A percentile compares a stretch with the other conserved stretches of the same genome.
phyloP scores from a whole-genome alignment of 2,888 invertebrate species.

The Scaeva pyrastri region DNA sequence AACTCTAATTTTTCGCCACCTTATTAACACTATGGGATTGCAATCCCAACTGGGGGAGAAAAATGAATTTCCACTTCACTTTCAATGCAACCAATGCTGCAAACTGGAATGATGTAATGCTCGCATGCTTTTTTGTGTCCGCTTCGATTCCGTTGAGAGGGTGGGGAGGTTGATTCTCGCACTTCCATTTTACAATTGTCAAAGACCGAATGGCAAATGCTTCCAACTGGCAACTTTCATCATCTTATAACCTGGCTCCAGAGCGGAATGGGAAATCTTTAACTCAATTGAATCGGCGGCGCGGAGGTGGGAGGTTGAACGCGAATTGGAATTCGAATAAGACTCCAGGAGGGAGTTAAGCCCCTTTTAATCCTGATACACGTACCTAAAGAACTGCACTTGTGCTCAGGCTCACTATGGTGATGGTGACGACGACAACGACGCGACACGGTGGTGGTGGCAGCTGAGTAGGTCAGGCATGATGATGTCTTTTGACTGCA shows the following conservation, averaged over 20 bases:
- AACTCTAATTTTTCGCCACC: too few relatives aligned
- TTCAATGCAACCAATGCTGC: conserved; percentile 37
- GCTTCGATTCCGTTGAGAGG: not conserved
- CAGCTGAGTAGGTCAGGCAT: conserved; percentile 46
- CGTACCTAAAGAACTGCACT: too few relatives aligned
- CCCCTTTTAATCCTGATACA: conserved; percentile 28
- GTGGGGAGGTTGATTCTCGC: conserved; percentile 20
- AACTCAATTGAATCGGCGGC: conserved; percentile 56
- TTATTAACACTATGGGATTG: not conserved
- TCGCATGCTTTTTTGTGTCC: conserved; percentile 27
- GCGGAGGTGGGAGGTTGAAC: not conserved
- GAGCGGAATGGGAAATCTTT: conserved; percentile 47
- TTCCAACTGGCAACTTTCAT: not conserved
- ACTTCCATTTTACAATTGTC: conserved; percentile 1
- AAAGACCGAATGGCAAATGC: conserved; percentile 13
- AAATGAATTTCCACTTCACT: conserved; percentile 60
- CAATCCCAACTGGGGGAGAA: not conserved
- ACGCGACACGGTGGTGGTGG: conserved; percentile 11
- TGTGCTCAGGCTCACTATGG: not conserved
- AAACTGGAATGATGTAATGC: conserved; percentile 34
- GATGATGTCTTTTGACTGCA: conserved; percentile 55
- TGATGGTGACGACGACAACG: conserved; percentile 20
- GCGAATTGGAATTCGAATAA: not conserved
- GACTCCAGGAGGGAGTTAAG: not conserved
- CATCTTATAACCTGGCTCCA: conserved; percentile 25